These are phyloP conservation scores for Patella vulgata DNA, from an alignment of 1,140 invertebrate genomes.

Conservation along the genomic window DNA sequence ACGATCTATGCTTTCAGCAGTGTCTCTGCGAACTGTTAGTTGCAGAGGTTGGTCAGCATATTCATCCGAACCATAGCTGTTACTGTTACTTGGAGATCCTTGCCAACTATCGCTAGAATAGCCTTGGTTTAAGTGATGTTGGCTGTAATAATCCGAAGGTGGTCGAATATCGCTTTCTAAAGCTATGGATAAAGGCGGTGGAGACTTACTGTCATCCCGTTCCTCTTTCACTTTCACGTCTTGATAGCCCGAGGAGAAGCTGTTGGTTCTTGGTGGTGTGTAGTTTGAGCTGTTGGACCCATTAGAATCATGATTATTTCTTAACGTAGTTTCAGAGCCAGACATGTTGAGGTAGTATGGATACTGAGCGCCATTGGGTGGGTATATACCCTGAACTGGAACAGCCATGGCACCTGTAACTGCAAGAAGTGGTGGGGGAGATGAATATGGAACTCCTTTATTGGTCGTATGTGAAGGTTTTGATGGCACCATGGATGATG, in stretches of 20 bases:
- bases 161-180: not conserved
- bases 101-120: slow-evolving; percentile 2
- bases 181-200: not conserved
- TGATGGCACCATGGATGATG: slow-evolving; percentile 7
- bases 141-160: slow-evolving; percentile 4
- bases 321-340: not conserved
- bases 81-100: slow-evolving; percentile 21
- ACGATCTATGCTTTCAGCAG: slow-evolving; percentile 6
- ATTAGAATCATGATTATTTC: not conserved
- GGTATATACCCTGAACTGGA: too few species aligned
- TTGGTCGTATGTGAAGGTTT: slow-evolving; percentile 19
- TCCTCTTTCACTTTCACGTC: not conserved
- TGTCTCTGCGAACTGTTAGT: slow-evolving; percentile 30
- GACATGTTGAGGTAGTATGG: slow-evolving; percentile 13
- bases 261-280: not conserved
- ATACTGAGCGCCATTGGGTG: too few species aligned
- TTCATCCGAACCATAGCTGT: slow-evolving; percentile 24
- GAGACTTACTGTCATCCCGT: not conserved
- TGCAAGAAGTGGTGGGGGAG: slow-evolving; percentile 33
- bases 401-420: slow-evolving; percentile 20
- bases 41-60: slow-evolving; percentile 35
- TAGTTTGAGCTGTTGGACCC: not conserved
- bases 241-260: too few species aligned
- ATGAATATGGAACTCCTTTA: slow-evolving; percentile 12
- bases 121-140: too few species aligned